Base-by-base conservation (phyloP, 2,888 invertebrate species). In the Xylophagus ater region DNA sequence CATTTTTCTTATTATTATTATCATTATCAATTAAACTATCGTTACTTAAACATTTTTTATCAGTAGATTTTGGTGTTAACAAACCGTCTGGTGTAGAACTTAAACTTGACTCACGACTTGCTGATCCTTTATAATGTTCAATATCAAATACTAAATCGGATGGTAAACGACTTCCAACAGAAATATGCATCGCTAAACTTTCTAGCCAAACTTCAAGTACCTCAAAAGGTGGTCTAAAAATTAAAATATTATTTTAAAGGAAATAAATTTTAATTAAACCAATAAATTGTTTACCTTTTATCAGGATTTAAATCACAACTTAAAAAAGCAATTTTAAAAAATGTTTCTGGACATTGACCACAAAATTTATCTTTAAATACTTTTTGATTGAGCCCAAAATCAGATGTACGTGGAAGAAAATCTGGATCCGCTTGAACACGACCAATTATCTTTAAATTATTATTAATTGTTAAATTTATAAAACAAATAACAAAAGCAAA, bases 351-450 rank as follows among this genome's bases (percentile, higher is more conserved):
- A 57, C 92, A 92, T 44, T 58, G 60, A 26, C 53, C 45, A 58
- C 92, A 92, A 66, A 89, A 93, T 62, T 86, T 85, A 49, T 87
- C 86, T 37, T 78, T 71, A 60, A 93, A 94, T 4, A 79, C 74
- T 43, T 76, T 72, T 58, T 88, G 87, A 67, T 93, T 90, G 14
- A 94, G 69, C 1, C 92, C 92, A 62, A 94, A 94, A 67, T 94
- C 93, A 25, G 81, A 74, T 2, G 88, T 86, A 26, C 94, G 75
- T 3, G 94, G 93, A 48, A 94, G 68, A 60, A 80, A 85, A 65
- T 94, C 94, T 0, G 94, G 94, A 70, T 94, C 94, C 0, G 94
- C 94, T 46, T 87, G 83, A 4, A 94, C 90, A 29, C 93, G 76
- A 0, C 93, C 93, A 55, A 94, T 94, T 51, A 94, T 88, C 83